These are phyloP conservation scores for Sitta carolinensis DNA, from an alignment of 2,797 vertebrate species.

Conservation along the genomic window DNA sequence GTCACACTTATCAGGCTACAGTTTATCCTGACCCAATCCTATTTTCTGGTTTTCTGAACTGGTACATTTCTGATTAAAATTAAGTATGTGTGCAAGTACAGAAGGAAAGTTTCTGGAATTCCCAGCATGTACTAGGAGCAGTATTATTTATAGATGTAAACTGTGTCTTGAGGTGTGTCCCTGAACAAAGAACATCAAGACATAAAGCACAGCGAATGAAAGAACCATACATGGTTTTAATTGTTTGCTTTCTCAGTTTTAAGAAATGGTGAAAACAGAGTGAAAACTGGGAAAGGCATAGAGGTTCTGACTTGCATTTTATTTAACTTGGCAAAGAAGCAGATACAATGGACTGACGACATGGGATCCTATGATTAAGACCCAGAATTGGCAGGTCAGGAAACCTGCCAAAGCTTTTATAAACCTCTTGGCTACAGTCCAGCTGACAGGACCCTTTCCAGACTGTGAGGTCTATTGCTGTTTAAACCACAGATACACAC, in stretches of 20 bases:
- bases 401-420: constrained; percentile 20
- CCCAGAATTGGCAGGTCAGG: background rate
- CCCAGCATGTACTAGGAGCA: background rate
- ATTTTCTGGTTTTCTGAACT: background rate
- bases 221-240: background rate
- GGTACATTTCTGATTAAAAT: background rate
- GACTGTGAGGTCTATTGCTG: background rate
- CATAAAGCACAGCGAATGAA: background rate
- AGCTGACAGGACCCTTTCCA: background rate
- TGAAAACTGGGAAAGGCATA: background rate
- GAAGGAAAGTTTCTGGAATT: background rate
- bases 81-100: background rate
- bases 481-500: background rate
- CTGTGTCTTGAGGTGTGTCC: background rate
- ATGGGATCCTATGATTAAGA: background rate
- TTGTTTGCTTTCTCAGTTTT: background rate
- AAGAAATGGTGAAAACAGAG: background rate
- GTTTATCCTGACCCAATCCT: background rate
- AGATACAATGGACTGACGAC: background rate
- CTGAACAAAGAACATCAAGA: background rate
- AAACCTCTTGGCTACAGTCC: background rate
- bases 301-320: background rate
- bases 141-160: background rate
- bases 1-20: background rate
- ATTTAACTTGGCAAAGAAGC: background rate